Base-by-base conservation (phyloP, 2,888 invertebrate species). In the Stenichneumon culpator region DNA sequence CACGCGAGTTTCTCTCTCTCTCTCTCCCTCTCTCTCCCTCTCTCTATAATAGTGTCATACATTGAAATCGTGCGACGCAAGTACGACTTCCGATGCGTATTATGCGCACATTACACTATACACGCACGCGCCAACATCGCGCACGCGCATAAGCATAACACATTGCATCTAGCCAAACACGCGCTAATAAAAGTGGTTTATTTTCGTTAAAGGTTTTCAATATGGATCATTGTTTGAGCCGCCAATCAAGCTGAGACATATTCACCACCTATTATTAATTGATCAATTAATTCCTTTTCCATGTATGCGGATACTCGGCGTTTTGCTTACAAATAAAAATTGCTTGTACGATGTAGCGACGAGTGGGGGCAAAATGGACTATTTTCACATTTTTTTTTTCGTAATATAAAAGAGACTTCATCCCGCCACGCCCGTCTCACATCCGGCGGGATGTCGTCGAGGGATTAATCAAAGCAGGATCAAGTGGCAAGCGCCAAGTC, bases 111-210 rank as follows among this genome's bases (percentile, higher is more conserved):
- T 74, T 39, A 44, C 67, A 25, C 44, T 63, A 28, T 65, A 28
- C 44, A 72, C 52, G 65, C 79, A 72, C 72, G 79, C 65, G 69
- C 72, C 25, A 65, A 52, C 22, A 39, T 7, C 36, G 75, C 36
- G 65, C 63, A 32, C 65, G 65, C 52, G 36, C 22, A 22, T 22
- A 52, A 65, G 32, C 14, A 52, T 36, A 32, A 50, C 2, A 75
- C 75, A 22, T 63, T 32, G 5, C 36, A 22, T 36, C 36, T 19
- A 47, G 44, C 16, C 50, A 1, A 36, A 32, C 44, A 65, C 47
- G 16, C 28, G n/a, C 14, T 63, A 16, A 63, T 5, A 3, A 2
- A 5, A 63, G 28, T 14, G 25, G 14, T 60, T 57, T 11, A 16
- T 28, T 60, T 16, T 25, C 11, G 11, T 11, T 5, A 47, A 47